Evolutionary conservation across 2,888 invertebrate genomes (phyloP), one percentile per base, ranked within the genome.

Genomic region (Trichopoda pennipes): DNA sequence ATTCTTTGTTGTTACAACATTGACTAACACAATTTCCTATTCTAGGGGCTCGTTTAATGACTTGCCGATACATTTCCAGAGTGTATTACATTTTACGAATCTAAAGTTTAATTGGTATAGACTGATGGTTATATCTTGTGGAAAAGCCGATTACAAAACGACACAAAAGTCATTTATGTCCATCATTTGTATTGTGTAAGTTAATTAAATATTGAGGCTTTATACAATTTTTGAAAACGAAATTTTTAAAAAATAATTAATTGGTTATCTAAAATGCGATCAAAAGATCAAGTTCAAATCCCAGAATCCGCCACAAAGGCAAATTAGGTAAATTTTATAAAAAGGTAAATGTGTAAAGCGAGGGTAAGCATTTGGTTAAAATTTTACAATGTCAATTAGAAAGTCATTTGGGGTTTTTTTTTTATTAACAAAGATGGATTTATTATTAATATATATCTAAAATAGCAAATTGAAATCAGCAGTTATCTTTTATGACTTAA

Each of bases 11-110:
- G 61, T 77, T 79, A 19, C 32, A 72, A 58, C n/a, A 79, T 70
- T 83, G 76, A 76, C 66, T 83, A 85, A 84, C 79, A 47, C 78
- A 84, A 82, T 85, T 85, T 86, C 84, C 85, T 81, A 84, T 86
- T 86, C 76, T 86, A 86, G 86, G 81, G 80, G 81, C 72, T 84
- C 79, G 82, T 74, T 83, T 58, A 66, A 76, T 80, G 76, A 81
- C 76, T 81, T 84, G 44, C 63, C 76, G 63, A 77, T 58, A 60
- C 63, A 77, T 73, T 81, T 77, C 81, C 74, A 75, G 72, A 75
- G 75, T 14, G 68, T 64, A 80, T 63, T 44, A 32, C 55, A 47
- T 56, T 63, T 74, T 60, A 75, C 55, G 56, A 61, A 53, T 47
- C 19, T 56, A 70, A 51, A 64, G 28, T 63, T 64, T 44, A 47